These are phyloP conservation scores for Pangasianodon hypophthalmus DNA, from an alignment of 2,113 vertebrate species.

Conservation along the genomic window DNA sequence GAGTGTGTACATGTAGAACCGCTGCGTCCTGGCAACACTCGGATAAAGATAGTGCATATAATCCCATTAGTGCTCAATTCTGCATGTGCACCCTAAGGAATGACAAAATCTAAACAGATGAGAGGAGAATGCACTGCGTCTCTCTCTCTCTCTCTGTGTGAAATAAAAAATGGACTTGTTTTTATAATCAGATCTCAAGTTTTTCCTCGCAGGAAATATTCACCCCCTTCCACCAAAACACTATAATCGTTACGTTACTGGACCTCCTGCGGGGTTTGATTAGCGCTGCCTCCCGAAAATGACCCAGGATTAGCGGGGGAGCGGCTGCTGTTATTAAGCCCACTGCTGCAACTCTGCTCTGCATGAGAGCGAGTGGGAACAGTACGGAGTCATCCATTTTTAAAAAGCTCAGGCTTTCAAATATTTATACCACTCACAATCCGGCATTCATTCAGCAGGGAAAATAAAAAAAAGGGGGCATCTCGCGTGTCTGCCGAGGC, in stretches of 20 bases:
- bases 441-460: conserved; percentile 3
- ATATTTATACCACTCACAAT: conserved; percentile 45
- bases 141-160: not conserved
- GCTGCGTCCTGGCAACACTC: not conserved
- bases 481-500: not conserved
- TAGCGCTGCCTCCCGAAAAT: conserved; percentile 23
- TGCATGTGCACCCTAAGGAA: conserved; percentile 3
- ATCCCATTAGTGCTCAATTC: conserved; percentile 11
- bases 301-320: conserved; percentile 3
- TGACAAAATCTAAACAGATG: conserved; percentile 30
- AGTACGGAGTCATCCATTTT: conserved; percentile 45
- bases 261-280: conserved; percentile 34
- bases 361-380: not conserved
- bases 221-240: not conserved
- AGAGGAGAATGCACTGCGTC: not conserved
- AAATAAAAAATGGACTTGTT: not conserved
- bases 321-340: conserved; percentile 17
- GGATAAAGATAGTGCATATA: not conserved
- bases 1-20: not conserved
- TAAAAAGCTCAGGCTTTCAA: conserved; percentile 37
- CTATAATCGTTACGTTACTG: not conserved
- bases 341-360: conserved; percentile 1
- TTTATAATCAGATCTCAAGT: conserved; percentile 31
- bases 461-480: conserved; percentile 11
- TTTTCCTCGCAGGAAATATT: conserved; percentile 29